phyloP scores from a whole-genome alignment of 2,888 invertebrate species.

The Coleophora flavipennella region DNA sequence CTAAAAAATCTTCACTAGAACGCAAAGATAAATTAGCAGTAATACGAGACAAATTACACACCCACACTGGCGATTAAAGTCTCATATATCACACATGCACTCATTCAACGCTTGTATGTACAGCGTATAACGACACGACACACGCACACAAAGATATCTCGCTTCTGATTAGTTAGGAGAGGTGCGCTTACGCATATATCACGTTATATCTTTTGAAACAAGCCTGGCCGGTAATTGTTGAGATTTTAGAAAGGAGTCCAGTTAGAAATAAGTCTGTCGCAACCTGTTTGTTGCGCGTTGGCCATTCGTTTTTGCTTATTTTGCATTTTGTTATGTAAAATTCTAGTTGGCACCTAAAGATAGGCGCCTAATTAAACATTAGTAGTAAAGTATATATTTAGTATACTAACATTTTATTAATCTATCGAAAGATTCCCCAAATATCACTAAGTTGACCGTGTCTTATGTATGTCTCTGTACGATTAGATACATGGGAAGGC shows the following conservation, averaged over 20 bases:
- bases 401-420: no score
- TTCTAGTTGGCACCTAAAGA: constrained; percentile 9
- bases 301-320: constrained; percentile 2
- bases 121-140: constrained; percentile 6
- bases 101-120: constrained; percentile 18
- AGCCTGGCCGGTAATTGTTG: constrained; percentile 51
- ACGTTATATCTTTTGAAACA: constrained; percentile 51
- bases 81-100: constrained; percentile 30
- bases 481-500: no score
- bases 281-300: constrained; percentile 36
- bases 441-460: no score
- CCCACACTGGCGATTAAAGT: constrained; percentile 18
- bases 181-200: constrained; percentile 46
- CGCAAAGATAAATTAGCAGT: constrained; percentile 16
- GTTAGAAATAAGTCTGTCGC: constrained; percentile 34
- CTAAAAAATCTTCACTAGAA: constrained; percentile 18
- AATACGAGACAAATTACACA: constrained; percentile 32
- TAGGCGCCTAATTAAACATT: no score
- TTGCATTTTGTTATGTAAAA: constrained; percentile 23
- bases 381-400: no score
- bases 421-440: no score
- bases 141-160: constrained; percentile 24
- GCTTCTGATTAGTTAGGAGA: constrained; percentile 28
- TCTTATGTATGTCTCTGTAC: no score
- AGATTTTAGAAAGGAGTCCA: constrained; percentile 67